Evolutionary conservation across 2,888 invertebrate genomes (phyloP).

Genomic region (Caenorhabditis sinica): DNA sequence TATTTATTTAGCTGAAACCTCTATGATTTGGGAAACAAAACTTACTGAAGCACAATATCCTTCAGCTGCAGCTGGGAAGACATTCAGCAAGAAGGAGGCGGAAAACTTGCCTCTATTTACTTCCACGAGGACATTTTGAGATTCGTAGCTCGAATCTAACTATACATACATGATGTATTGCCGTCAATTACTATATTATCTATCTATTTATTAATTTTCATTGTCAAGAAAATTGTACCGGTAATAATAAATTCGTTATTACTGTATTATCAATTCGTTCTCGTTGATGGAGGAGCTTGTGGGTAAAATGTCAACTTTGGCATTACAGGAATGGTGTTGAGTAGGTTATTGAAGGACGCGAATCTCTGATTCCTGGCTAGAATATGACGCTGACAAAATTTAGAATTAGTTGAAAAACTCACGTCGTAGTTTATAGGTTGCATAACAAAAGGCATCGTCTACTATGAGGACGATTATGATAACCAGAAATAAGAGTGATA

Average conservation of each 20-base stretch:
- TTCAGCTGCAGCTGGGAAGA: no score
- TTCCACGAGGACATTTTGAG: no score
- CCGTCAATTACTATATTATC: no score
- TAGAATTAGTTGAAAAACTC: background rate
- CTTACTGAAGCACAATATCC: no score
- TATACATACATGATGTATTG: no score
- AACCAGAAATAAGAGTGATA: slow-evolving; percentile 19
- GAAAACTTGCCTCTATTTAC: no score
- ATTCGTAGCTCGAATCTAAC: no score
- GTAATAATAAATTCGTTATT: slow-evolving; percentile 23
- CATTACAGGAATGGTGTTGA: slow-evolving; percentile 62
- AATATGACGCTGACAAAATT: background rate
- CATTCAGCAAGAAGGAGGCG: no score
- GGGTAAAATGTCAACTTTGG: slow-evolving; percentile 62
- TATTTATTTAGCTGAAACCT: no score
- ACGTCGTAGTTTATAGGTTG: slow-evolving; percentile 58
- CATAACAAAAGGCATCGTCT: slow-evolving; percentile 41
- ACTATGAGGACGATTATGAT: slow-evolving; percentile 16
- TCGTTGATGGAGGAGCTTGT: slow-evolving; percentile 24
- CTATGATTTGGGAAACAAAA: no score
- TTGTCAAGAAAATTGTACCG: background rate
- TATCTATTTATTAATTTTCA: no score
- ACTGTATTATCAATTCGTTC: slow-evolving; percentile 10
- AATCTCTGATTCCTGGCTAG: slow-evolving; percentile 63
- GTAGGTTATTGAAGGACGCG: slow-evolving; percentile 55